phyloP scores from a whole-genome alignment of 2,797 vertebrate species.

The Knipowitschia caucasica region DNA sequence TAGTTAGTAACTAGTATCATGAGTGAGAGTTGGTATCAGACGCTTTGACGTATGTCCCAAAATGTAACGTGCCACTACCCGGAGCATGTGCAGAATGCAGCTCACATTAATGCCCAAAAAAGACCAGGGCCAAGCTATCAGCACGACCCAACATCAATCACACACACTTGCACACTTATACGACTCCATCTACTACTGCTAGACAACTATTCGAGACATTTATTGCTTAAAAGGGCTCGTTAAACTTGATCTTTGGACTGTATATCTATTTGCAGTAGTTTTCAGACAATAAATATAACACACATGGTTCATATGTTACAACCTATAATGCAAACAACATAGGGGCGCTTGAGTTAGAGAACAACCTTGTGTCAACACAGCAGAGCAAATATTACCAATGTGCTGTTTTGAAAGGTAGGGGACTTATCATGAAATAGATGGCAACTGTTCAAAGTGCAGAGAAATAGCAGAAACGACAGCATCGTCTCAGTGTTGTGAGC shows the following conservation, averaged over 20 bases:
- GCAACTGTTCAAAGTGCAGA: slow-evolving; percentile 44
- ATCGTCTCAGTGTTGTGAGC: slow-evolving; percentile 7
- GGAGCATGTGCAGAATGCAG: slow-evolving; percentile 57
- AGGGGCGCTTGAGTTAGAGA: slow-evolving; percentile 22
- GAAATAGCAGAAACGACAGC: slow-evolving; percentile 1
- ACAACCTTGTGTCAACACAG: slow-evolving; percentile 51
- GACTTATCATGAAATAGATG: slow-evolving; percentile 28
- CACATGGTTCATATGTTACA: slow-evolving; percentile 8
- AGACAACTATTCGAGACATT: slow-evolving; percentile 26
- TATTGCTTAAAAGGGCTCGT: neutral
- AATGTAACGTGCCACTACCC: slow-evolving; percentile 33
- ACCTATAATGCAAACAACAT: slow-evolving; percentile 18
- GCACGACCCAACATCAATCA: slow-evolving; percentile 24
- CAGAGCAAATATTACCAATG: slow-evolving; percentile 41
- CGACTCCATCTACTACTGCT: slow-evolving; percentile 14
- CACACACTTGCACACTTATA: slow-evolving; percentile 17
- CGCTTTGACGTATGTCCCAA: slow-evolving; percentile 39
- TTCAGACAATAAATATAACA: slow-evolving; percentile 13
- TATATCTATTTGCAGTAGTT: slow-evolving; percentile 18
- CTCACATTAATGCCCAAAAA: slow-evolving; percentile 48
- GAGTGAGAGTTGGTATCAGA: slow-evolving; percentile 38
- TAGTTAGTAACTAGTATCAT: too few relatives aligned
- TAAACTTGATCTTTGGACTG: slow-evolving; percentile 8
- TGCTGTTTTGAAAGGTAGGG: slow-evolving; percentile 15
- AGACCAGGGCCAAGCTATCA: slow-evolving; percentile 32